Percentiles rank a stretch among this genome's conserved stretches.
These are phyloP conservation scores for Nothoprocta perdicaria DNA, from an alignment of 2,113 vertebrate genomes.

Conservation along the genomic window DNA sequence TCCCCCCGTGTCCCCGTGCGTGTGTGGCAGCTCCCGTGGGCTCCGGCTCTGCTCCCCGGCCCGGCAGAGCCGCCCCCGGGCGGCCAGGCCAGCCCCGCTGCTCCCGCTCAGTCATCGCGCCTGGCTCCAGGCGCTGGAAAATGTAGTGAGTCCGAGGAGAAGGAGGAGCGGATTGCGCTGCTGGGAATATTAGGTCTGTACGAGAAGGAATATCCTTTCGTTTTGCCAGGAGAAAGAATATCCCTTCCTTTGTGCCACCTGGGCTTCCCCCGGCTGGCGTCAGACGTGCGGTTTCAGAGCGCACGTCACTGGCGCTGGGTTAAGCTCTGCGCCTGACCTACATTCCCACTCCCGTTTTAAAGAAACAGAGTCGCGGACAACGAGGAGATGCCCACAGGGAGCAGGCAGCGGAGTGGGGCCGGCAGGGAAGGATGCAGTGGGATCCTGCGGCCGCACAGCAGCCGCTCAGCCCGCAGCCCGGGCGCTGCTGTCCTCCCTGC, in stretches of 20 bases:
- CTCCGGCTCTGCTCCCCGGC: too few relatives aligned
- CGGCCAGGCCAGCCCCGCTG: too few relatives aligned
- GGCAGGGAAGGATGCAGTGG: too few relatives aligned
- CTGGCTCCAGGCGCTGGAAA: neutral
- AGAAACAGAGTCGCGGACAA: rapidly evolving
- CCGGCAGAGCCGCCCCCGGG: too few relatives aligned
- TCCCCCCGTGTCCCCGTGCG: too few relatives aligned
- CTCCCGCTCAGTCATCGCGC: neutral
- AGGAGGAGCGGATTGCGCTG: rapidly evolving
- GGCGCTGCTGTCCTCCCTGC: neutral
- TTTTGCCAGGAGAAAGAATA: neutral
- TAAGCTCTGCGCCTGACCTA: neutral
- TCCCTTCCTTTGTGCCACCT: rapidly evolving
- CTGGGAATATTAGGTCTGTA: rapidly evolving
- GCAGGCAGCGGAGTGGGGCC: too few relatives aligned
- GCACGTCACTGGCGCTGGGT: rapidly evolving
- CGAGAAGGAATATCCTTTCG: neutral
- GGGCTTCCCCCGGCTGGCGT: neutral
- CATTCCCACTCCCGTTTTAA: neutral
- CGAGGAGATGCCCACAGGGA: neutral
- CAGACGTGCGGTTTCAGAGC: rapidly evolving
- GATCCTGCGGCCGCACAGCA: too few relatives aligned
- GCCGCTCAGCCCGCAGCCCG: too few relatives aligned
- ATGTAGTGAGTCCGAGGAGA: neutral
- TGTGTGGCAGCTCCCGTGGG: too few relatives aligned